A percentile compares a stretch with the other conserved stretches of the same genome.
These are phyloP conservation scores for Notolabrus celidotus DNA, from an alignment of 2,797 vertebrate genomes.

Conservation along the genomic window DNA sequence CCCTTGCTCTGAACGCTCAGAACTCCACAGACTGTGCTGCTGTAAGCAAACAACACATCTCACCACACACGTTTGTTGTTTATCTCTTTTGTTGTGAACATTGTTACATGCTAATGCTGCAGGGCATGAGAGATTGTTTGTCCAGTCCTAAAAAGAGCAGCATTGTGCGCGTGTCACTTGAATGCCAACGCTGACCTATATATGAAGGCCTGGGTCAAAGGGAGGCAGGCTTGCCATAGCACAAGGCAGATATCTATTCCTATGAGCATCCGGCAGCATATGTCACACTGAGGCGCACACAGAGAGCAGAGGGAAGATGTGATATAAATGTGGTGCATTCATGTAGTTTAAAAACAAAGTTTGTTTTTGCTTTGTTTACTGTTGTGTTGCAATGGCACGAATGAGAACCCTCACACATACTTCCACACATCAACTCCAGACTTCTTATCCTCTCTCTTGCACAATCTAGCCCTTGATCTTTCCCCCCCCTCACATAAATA, in stretches of 20 bases:
- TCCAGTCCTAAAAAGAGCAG: conserved; percentile 67
- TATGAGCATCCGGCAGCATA: conserved; percentile 47
- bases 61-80: conserved; percentile 11
- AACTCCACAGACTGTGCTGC: conserved; percentile 21
- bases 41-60: conserved; percentile 60
- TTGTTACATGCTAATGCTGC: conserved; percentile 39
- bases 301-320: conserved; percentile 9
- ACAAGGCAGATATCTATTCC: conserved; percentile 49
- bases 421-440: not conserved
- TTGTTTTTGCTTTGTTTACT: conserved; percentile 15
- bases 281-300: conserved; percentile 23
- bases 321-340: not conserved
- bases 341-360: conserved; percentile 19
- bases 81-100: conserved; percentile 18
- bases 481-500: not conserved
- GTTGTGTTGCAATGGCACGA: too few relatives aligned
- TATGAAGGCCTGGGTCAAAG: conserved; percentile 64
- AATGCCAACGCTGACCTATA: conserved; percentile 74
- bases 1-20: conserved; percentile 35
- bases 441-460: not conserved
- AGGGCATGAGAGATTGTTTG: conserved; percentile 52
- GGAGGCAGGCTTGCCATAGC: conserved; percentile 38
- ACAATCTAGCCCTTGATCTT: not conserved
- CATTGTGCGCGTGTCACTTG: conserved; percentile 64
- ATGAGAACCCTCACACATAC: conserved; percentile 15